Conservation (phyloP, 1,140 invertebrate species). For the Orius insidiosus region DNA sequence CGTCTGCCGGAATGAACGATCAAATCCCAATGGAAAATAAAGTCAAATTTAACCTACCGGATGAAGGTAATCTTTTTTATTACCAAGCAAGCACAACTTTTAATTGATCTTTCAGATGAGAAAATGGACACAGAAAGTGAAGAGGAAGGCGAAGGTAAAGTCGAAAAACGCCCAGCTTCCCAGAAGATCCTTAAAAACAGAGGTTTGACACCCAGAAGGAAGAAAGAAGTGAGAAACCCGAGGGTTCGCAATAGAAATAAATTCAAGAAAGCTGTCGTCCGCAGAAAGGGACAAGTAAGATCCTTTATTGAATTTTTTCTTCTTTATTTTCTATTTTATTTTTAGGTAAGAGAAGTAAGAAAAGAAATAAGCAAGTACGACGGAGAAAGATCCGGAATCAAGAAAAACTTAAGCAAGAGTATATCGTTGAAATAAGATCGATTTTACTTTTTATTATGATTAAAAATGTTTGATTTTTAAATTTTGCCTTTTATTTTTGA, state of each 20-base stretch:
- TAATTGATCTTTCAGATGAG: conserved; percentile 3
- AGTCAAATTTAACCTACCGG: no score
- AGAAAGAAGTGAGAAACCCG: conserved; percentile 81
- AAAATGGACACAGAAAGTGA: conserved; percentile 21
- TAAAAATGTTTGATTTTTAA: neutral
- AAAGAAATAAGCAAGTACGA: conserved; percentile 62
- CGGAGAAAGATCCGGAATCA: conserved; percentile 85
- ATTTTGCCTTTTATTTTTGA: no score
- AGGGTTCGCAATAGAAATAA: conserved; percentile 84
- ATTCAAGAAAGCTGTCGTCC: conserved; percentile 73
- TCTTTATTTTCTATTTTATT: conserved; percentile 22
- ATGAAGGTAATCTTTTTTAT: no score
- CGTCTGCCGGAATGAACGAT: no score
- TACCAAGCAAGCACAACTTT: no score
- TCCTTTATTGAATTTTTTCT: conserved; percentile 11
- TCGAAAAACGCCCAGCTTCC: conserved; percentile 66
- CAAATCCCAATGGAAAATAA: no score
- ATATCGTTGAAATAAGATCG: conserved; percentile 58
- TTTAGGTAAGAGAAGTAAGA: conserved; percentile 53
- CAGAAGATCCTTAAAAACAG: conserved; percentile 92
- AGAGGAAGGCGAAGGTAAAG: conserved; percentile 22
- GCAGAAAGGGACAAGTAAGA: conserved; percentile 68
- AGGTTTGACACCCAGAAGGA: conserved; percentile 72
- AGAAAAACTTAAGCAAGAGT: conserved; percentile 65
- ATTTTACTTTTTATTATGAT: neutral